Conservation (phyloP, 2,113 vertebrate species). For the Poecilia latipinna region DNA sequence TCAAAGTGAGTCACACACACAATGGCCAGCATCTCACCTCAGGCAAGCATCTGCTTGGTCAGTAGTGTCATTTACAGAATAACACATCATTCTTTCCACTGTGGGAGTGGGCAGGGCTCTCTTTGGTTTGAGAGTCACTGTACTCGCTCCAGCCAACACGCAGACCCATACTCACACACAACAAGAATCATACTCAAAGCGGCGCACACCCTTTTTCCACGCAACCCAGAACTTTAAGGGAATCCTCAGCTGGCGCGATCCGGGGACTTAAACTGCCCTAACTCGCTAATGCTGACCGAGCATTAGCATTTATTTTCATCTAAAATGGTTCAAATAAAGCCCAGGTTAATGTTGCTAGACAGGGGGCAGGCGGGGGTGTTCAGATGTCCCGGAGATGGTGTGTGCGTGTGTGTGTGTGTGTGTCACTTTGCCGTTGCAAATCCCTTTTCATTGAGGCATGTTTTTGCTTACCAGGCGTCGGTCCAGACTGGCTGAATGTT, state of each 20-base stretch:
- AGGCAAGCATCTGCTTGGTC: slow-evolving; percentile 69
- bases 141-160: slow-evolving; percentile 56
- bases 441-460: slow-evolving; percentile 16
- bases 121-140: slow-evolving; percentile 73
- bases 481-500: slow-evolving; percentile 50
- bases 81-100: slow-evolving; percentile 76
- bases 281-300: slow-evolving; percentile 17
- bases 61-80: slow-evolving; percentile 71
- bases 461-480: slow-evolving; percentile 56
- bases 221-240: slow-evolving; percentile 52
- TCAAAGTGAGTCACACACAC: slow-evolving; percentile 46
- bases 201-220: slow-evolving; percentile 10
- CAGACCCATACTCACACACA: slow-evolving; percentile 21
- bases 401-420: slow-evolving; percentile 4
- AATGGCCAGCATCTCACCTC: slow-evolving; percentile 63
- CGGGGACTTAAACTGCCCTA: slow-evolving; percentile 40
- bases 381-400: slow-evolving; percentile 16
- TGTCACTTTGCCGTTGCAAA: slow-evolving; percentile 12
- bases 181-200: slow-evolving; percentile 17
- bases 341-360: slow-evolving; percentile 31
- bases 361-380: slow-evolving; percentile 59
- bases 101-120: slow-evolving; percentile 72
- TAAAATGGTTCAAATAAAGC: slow-evolving; percentile 48
- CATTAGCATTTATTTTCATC: slow-evolving; percentile 46
- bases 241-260: slow-evolving; percentile 41